Evolutionary conservation across 2,797 vertebrate species (phyloP).

Genomic region (Macropus fuliginosus): DNA sequence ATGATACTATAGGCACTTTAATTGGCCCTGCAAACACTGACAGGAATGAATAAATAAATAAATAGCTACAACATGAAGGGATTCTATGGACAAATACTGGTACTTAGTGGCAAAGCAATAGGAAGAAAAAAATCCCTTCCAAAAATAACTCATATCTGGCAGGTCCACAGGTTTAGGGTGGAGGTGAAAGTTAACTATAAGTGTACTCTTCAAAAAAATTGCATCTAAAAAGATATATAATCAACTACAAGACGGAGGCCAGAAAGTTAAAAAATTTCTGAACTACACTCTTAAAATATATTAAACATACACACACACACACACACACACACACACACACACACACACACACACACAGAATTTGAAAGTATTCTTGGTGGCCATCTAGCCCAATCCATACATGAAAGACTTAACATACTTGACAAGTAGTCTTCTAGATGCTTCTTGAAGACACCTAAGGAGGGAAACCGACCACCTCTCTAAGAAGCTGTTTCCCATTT

Average conservation of each 20-base stretch:
- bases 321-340: too few species aligned
- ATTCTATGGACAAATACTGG: not conserved
- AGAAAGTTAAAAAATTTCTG: not conserved
- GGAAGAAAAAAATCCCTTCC: not conserved
- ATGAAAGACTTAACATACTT: not conserved
- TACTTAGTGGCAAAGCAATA: not conserved
- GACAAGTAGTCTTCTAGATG: not conserved
- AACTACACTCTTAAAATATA: not conserved
- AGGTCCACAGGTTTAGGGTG: not conserved
- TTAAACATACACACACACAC: not conserved
- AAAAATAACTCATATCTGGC: not conserved
- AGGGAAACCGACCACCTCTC: not conserved
- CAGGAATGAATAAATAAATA: not conserved
- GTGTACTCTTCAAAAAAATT: not conserved
- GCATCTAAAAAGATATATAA: not conserved
- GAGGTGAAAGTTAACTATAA: not conserved
- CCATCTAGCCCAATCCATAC: not conserved
- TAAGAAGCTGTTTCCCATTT: not conserved
- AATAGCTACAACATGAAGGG: not conserved
- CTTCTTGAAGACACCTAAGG: not conserved
- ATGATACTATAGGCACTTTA: not conserved
- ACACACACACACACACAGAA: not conserved
- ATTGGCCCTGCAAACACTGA: not conserved
- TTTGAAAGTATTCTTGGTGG: not conserved
- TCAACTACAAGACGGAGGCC: not conserved